Base-by-base conservation (phyloP, 2,888 invertebrate species). In the Drosophila austrosaltans region DNA sequence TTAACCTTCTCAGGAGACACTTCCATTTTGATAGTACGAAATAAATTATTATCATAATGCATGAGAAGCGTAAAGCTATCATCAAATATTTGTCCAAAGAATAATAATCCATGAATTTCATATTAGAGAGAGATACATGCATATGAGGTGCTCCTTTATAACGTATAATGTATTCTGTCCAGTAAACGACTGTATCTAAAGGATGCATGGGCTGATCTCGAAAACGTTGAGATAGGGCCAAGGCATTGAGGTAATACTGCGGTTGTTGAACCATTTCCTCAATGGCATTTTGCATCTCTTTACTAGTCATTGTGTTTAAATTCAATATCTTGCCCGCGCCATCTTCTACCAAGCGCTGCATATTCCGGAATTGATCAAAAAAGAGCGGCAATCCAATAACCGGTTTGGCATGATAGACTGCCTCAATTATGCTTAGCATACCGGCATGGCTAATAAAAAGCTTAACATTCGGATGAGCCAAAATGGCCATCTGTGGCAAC, bases 361-460 rank as follows among this genome's bases (percentile, higher is more conserved):
- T 91, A 73, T 94, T 94, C 1, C 92, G 77, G 48, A 91, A 90
- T 82, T 94, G 94, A 81, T 94, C 94, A 3, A 89, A 93, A 63
- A 92, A 92, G 2, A 93, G 75, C 0, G 94, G 94, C 61, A 94
- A 89, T 0, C 93, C 93, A 25, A 93, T 75, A 1, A 93, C 81
- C 0, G 93, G 93, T 28, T 92, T 92, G 1, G 92, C 93, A 77
- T 92, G 90, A 65, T 92, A 90, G 2, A 92, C 81, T 0, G 93
- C 90, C 77, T 93, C 93, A 0, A 91, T 92, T 1, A 92, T 90
- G 69, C 93, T 93, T 7, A 93, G 73, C 1, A 93, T 77, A 2
- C 93, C 93, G 3, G 93, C 93, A 58, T 93, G 93, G 1, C 91
- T 92, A 30, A 93, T 93, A 44, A 93, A 93, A 0, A 92, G 67